Percentiles rank a stretch among this genome's conserved stretches.
Evolutionary conservation across 1,140 invertebrate species (phyloP).

Genomic region (Bombus fervidus): DNA sequence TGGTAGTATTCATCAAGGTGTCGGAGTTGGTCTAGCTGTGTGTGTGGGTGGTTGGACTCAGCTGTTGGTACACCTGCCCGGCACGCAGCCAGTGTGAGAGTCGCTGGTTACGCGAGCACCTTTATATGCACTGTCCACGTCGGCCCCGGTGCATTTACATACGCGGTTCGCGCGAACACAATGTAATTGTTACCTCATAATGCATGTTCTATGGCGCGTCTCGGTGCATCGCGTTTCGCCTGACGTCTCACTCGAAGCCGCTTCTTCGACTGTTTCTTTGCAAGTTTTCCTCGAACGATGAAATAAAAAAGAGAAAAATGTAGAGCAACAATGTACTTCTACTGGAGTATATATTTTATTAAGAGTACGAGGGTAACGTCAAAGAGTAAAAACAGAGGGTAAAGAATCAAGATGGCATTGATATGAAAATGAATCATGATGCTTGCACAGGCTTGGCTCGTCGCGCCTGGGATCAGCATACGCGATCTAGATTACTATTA

Average conservation of each 20-base stretch:
- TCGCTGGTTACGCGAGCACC: conserved; percentile 55
- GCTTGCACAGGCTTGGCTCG: not conserved
- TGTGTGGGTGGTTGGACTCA: conserved; percentile 73
- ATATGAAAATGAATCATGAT: conserved; percentile 45
- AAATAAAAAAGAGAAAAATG: not conserved
- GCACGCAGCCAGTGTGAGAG: conserved; percentile 43
- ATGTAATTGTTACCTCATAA: conserved; percentile 74
- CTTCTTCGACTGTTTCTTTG: not conserved
- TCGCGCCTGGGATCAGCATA: not conserved
- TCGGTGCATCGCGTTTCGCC: conserved; percentile 51
- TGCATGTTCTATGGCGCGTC: conserved; percentile 49
- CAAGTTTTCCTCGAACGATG: not conserved
- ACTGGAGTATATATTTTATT: not conserved
- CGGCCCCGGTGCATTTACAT: conserved; percentile 66
- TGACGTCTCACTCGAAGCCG: conserved; percentile 65
- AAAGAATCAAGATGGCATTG: not conserved
- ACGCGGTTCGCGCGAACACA: conserved; percentile 69
- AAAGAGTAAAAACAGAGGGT: not conserved
- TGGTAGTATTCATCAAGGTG: conserved; percentile 73
- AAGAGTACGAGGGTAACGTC: not conserved
- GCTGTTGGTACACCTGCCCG: conserved; percentile 75
- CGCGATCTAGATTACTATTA: conserved; percentile 46
- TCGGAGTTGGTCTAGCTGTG: conserved; percentile 53
- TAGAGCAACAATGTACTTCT: too few species aligned
- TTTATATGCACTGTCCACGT: conserved; percentile 67